Base-by-base conservation (phyloP, 1,140 invertebrate genomes). In the Chironomus tepperi region DNA sequence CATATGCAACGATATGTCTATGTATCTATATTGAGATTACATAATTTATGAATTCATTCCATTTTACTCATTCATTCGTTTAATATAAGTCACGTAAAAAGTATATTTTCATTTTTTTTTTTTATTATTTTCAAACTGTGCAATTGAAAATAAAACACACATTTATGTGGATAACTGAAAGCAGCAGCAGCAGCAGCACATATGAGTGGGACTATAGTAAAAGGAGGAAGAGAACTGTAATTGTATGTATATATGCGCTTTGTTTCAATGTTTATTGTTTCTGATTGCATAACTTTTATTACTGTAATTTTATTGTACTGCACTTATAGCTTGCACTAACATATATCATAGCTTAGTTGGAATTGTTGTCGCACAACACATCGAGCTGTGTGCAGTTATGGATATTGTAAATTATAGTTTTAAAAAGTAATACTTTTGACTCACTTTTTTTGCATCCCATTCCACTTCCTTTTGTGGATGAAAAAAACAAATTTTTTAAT, bases 211-310 rank as follows among this genome's bases (percentile, higher is more conserved):
- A 34, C 5, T 34, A 34, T 34, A 34, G 24, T 34, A 34, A 57
- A 57, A 57, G n/a, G 47, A 57, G 47, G 12, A 47, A 47, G n/a
- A 57, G 47, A 57, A 57, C 5, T 57, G 47, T 57, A 57, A 57
- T 57, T 57, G 47, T 57, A n/a, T 57, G n/a, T 57, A 57, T 57
- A 57, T 57, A 57, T 57, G 47, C 47, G 47, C 47, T 57, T 57
- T 57, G 47, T 57, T 57, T 57, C 47, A 57, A 57, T 57, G 47
- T 57, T 57, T 57, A 57, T 57, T 57, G 47, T 57, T 57, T 57
- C 47, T 15, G 47, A 57, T 57, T 57, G 47, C 47, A 57, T 57
- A 57, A 57, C 47, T 57, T 57, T 57, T 57, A 57, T 57, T 57
- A 57, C 47, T 15, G 47, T 57, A 57, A 57, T 57, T 57, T 57